A percentile compares a stretch with the other conserved stretches of the same genome.
These are phyloP conservation scores for Acomys russatus DNA, from an alignment of 2,797 vertebrate species.

Conservation along the genomic window DNA sequence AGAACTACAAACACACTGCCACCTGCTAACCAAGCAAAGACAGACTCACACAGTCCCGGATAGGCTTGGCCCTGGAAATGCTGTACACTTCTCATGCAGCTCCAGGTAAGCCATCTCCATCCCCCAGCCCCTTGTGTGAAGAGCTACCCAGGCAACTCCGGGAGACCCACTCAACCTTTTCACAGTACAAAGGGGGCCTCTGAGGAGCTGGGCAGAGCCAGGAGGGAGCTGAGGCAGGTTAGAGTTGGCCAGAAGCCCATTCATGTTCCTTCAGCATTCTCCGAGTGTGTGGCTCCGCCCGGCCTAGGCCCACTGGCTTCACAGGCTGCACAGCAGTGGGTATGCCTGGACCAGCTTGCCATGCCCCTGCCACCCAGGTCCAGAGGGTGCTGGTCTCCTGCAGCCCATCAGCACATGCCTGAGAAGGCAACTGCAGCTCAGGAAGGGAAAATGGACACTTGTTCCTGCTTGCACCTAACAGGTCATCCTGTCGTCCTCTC, in stretches of 20 bases:
- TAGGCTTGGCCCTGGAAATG: neutral
- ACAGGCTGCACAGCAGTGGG: neutral
- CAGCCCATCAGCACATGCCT: neutral
- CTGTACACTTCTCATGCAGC: neutral
- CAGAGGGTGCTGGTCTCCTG: neutral
- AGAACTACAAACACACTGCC: neutral
- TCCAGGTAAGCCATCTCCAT: neutral
- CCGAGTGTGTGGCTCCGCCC: neutral
- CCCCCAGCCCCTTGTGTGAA: neutral
- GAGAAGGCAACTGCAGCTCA: neutral
- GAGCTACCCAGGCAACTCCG: neutral
- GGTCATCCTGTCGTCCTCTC: neutral
- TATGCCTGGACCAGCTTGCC: neutral
- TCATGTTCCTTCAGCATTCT: neutral
- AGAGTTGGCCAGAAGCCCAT: neutral
- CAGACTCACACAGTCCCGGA: neutral
- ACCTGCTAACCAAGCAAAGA: neutral
- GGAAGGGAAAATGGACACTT: neutral
- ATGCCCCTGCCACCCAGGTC: neutral
- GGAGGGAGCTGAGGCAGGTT: neutral
- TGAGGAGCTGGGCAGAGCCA: neutral
- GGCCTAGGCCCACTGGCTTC: neutral
- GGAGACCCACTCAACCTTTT: neutral
- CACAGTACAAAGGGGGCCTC: neutral
- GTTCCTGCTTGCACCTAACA: neutral